These are phyloP conservation scores for Hirundichthys speculiger DNA, from an alignment of 2,113 vertebrate species.

Conservation along the genomic window DNA sequence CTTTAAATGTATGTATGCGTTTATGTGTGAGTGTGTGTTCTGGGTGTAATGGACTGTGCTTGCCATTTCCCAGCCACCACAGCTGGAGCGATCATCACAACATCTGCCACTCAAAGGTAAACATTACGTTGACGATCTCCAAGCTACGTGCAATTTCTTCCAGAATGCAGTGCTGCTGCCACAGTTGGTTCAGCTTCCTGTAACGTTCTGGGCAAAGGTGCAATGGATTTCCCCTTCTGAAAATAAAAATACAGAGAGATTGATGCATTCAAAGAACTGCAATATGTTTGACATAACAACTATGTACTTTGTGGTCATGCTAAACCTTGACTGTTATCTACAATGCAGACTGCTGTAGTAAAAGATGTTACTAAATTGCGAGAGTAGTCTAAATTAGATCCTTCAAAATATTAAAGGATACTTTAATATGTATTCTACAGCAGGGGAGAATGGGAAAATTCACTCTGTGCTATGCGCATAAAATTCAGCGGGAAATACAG, in stretches of 20 bases:
- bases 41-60: conserved; percentile 27
- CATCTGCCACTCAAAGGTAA: conserved; percentile 96
- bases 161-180: conserved; percentile 97
- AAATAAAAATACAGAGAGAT: conserved; percentile 16
- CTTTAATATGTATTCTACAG: too few species aligned
- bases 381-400: too few species aligned
- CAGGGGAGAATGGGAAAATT: too few species aligned
- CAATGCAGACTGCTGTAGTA: too few species aligned
- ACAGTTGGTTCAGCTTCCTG: conserved; percentile 92
- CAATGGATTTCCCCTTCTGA: conserved; percentile 87
- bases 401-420: too few species aligned
- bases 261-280: background rate
- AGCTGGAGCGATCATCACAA: conserved; percentile 79
- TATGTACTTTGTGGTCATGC: too few species aligned
- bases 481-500: too few species aligned
- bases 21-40: conserved; percentile 5
- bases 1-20: conserved; percentile 20
- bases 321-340: too few species aligned
- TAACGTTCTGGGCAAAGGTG: conserved; percentile 93
- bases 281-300: background rate
- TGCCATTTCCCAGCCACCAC: conserved; percentile 7
- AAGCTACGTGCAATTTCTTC: conserved; percentile 96
- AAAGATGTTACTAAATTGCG: too few species aligned
- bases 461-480: too few species aligned
- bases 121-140: conserved; percentile 92